phyloP scores from a whole-genome alignment of 2,888 invertebrate species.

The Dendrolimus pini region DNA sequence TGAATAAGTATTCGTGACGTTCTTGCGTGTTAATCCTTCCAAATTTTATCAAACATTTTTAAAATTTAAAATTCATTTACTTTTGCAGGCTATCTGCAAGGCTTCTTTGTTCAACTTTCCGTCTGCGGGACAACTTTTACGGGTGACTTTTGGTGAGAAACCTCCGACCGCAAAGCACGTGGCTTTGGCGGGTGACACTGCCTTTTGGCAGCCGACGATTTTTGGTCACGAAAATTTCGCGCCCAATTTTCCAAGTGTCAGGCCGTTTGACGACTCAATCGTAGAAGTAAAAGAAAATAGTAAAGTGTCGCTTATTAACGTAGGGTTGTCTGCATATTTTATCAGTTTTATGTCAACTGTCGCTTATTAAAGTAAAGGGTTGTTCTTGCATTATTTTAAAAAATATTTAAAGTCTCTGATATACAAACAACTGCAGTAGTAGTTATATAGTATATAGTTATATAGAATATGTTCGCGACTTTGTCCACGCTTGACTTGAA shows the following conservation, averaged over 20 bases:
- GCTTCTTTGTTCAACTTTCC: slow-evolving; percentile 7
- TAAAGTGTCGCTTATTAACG: slow-evolving; percentile 4
- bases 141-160: slow-evolving; percentile 51
- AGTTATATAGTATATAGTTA: too few relatives aligned
- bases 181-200: slow-evolving; percentile 52
- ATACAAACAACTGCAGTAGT: too few relatives aligned
- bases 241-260: slow-evolving; percentile 66
- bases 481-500: too few relatives aligned
- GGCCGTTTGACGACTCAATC: slow-evolving; percentile 61
- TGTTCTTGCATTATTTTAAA: too few relatives aligned
- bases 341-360: too few relatives aligned
- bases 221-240: slow-evolving; percentile 62
- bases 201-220: slow-evolving; percentile 22
- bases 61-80: neutral
- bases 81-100: neutral
- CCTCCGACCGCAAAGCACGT: slow-evolving; percentile 43
- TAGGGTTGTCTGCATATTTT: neutral
- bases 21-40: too few relatives aligned
- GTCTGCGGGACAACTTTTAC: slow-evolving; percentile 17
- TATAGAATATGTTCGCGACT: too few relatives aligned
- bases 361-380: too few relatives aligned
- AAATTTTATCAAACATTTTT: too few relatives aligned
- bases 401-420: too few relatives aligned
- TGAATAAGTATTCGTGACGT: too few relatives aligned
- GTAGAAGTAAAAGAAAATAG: slow-evolving; percentile 15